phyloP scores from a whole-genome alignment of 2,797 vertebrate species.

The Cryptoprocta ferox region DNA sequence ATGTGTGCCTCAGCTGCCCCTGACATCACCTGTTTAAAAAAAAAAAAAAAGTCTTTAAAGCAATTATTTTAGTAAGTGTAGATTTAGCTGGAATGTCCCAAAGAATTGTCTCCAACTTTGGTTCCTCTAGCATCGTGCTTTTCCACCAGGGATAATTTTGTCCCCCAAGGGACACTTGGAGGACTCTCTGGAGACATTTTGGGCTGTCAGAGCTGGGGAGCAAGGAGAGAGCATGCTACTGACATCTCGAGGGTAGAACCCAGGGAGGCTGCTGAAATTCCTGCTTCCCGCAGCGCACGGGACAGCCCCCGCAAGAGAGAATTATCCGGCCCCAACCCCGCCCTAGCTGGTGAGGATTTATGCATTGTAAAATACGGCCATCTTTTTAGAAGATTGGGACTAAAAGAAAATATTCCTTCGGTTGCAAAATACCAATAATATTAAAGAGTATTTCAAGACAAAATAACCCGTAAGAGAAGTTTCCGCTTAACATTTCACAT shows the following conservation, averaged over 20 bases:
- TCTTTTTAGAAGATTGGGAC: neutral
- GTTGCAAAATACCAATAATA: neutral
- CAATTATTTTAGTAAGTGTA: neutral
- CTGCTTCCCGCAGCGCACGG: accelerated
- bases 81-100: neutral
- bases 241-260: neutral
- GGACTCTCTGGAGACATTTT: neutral
- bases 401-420: neutral
- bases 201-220: neutral
- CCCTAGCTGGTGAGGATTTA: neutral
- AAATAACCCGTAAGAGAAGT: neutral
- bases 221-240: neutral
- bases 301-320: neutral
- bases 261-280: neutral
- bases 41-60: neutral
- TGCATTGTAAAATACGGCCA: neutral
- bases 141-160: neutral
- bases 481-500: neutral
- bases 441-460: neutral
- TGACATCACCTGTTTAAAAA: neutral
- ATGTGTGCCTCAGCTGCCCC: neutral
- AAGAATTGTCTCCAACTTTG: neutral
- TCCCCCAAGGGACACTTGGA: neutral
- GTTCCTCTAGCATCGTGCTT: neutral
- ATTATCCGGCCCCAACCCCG: neutral